phyloP scores from a whole-genome alignment of 1,140 invertebrate species.

The Diorhabda carinulata region DNA sequence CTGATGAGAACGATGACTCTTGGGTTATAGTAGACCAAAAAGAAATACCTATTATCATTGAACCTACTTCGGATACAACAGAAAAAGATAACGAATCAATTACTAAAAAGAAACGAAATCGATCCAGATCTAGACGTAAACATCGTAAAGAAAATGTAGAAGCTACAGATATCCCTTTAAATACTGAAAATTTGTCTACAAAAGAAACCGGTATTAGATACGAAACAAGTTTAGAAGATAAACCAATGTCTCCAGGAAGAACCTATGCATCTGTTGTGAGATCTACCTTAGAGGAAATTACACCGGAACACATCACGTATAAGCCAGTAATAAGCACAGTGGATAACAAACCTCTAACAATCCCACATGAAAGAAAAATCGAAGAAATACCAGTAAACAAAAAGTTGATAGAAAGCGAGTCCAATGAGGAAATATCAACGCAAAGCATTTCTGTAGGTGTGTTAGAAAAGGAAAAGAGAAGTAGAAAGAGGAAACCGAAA shows the following conservation, averaged over 20 bases:
- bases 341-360: background rate
- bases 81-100: background rate
- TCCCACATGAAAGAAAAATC: no score
- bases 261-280: conserved; percentile 29
- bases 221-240: conserved; percentile 18
- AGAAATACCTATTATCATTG: conserved; percentile 38
- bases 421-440: no score
- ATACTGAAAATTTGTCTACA: background rate
- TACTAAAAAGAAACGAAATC: background rate
- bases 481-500: no score
- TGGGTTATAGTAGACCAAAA: conserved; percentile 19
- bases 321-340: background rate
- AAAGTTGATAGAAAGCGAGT: no score
- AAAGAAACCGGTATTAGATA: conserved; percentile 19
- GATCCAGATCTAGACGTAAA: background rate
- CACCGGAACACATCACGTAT: background rate
- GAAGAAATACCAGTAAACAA: no score
- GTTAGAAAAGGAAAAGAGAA: no score
- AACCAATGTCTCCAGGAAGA: conserved; percentile 19
- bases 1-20: background rate
- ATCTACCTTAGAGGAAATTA: conserved; percentile 8
- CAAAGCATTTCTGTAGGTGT: no score
- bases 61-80: conserved; percentile 18
- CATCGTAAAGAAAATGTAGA: background rate
- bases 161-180: background rate